These are phyloP conservation scores for Manis javanica DNA, from an alignment of 2,797 vertebrate genomes.

Conservation along the genomic window DNA sequence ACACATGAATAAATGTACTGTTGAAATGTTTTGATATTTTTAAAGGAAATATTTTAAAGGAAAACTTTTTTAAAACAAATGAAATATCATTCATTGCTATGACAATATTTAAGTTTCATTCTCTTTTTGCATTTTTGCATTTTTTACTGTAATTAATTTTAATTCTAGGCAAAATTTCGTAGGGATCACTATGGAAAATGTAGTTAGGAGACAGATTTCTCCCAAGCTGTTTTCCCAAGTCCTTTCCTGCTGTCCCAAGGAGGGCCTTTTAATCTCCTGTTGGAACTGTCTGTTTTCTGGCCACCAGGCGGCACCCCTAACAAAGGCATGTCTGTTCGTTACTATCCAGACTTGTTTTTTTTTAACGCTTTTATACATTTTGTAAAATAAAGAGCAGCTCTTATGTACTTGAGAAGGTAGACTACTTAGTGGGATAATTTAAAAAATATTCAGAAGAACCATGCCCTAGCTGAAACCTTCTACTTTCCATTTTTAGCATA, in stretches of 20 bases:
- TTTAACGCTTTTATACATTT: no score
- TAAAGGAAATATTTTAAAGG: neutral
- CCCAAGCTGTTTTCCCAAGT: no score
- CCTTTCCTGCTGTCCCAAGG: neutral
- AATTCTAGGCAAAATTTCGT: neutral
- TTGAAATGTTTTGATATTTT: neutral
- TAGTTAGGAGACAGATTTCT: neutral
- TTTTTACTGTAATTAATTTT: neutral
- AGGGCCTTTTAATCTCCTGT: neutral
- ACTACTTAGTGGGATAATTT: neutral
- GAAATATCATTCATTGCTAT: neutral
- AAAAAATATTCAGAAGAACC: neutral
- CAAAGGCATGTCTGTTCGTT: neutral
- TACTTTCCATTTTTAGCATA: neutral
- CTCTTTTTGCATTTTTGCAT: neutral
- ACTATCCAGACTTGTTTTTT: neutral
- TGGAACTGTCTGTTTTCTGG: neutral
- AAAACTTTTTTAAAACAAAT: neutral
- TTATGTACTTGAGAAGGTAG: neutral
- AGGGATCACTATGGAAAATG: neutral
- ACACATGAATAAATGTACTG: rapidly evolving
- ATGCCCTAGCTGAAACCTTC: neutral
- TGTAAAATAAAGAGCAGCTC: neutral
- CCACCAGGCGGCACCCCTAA: constrained; percentile 58
- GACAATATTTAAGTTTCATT: neutral